A percentile compares a stretch with the other conserved stretches of the same genome.
These are phyloP conservation scores for Drosophila anomalipes DNA, from an alignment of 2,888 invertebrate genomes.

Conservation along the genomic window DNA sequence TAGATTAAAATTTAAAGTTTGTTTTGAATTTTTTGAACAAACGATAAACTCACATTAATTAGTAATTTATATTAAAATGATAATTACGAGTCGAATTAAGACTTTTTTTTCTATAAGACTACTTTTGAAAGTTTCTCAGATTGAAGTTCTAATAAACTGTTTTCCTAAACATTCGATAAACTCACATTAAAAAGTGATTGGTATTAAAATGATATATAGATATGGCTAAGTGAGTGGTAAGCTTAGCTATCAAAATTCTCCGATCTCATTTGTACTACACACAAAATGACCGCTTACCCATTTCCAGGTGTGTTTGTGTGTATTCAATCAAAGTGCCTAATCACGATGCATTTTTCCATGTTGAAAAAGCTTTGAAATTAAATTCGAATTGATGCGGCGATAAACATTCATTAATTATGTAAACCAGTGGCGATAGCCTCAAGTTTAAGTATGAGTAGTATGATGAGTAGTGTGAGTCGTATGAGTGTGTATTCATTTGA, in stretches of 20 bases:
- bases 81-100: not conserved
- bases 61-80: not conserved
- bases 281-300: conserved; percentile 9
- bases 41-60: not conserved
- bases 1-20: not conserved
- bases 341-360: conserved; percentile 39
- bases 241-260: conserved; percentile 12
- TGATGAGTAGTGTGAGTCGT: not conserved
- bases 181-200: conserved; percentile 15
- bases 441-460: conserved; percentile 1
- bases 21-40: no score
- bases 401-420: conserved; percentile 80
- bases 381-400: conserved; percentile 60
- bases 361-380: conserved; percentile 49
- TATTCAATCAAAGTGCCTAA: conserved; percentile 28
- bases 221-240: conserved; percentile 29
- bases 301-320: conserved; percentile 9
- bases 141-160: not conserved
- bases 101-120: not conserved
- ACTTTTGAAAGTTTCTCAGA: not conserved
- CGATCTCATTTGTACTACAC: conserved; percentile 23
- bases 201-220: conserved; percentile 13
- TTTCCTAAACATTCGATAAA: not conserved
- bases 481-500: conserved; percentile 4
- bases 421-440: conserved; percentile 56